These are phyloP conservation scores for Thymallus thymallus DNA, from an alignment of 2,113 vertebrate species.

Conservation along the genomic window DNA sequence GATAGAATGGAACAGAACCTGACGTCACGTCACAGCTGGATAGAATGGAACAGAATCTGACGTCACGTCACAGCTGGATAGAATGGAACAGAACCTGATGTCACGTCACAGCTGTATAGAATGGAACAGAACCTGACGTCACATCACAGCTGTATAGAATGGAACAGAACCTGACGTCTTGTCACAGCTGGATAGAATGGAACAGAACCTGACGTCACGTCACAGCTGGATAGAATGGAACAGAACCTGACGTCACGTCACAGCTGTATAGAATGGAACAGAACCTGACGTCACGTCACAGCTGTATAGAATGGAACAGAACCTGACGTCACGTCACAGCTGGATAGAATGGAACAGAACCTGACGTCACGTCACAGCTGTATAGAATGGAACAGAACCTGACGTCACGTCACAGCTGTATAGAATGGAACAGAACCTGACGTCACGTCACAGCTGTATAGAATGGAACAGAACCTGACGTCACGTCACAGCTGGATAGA, in stretches of 20 bases:
- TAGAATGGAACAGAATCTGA: conserved; percentile 2
- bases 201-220: conserved; percentile 1
- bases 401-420: too few relatives aligned
- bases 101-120: too few relatives aligned
- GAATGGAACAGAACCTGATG: conserved; percentile 4
- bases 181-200: background rate
- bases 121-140: conserved; percentile 7
- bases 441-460: too few relatives aligned
- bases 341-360: background rate
- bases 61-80: too few relatives aligned
- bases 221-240: background rate
- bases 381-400: background rate
- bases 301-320: background rate
- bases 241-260: conserved; percentile 4
- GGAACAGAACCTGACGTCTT: too few relatives aligned
- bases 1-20: conserved; percentile 1
- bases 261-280: background rate
- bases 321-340: background rate
- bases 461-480: conserved; percentile 4
- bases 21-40: too few relatives aligned
- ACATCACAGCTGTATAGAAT: background rate
- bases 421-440: conserved; percentile 2
- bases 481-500: too few relatives aligned
- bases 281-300: conserved; percentile 2
- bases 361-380: too few relatives aligned